phyloP scores from a whole-genome alignment of 1,140 invertebrate species.

The Hestina assimilis region DNA sequence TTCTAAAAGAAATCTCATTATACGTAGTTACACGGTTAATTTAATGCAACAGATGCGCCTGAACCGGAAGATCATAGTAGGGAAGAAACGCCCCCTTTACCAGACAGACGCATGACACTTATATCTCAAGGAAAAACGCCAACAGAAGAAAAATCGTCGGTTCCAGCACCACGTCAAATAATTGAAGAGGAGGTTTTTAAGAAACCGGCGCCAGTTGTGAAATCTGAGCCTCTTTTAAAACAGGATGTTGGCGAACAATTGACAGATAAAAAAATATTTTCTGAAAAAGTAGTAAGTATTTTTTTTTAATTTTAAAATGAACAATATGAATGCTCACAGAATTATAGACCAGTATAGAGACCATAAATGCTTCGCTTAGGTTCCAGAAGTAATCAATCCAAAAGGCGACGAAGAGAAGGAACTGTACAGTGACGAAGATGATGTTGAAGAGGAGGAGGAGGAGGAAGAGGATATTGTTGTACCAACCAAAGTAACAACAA shows the following conservation, averaged over 20 bases:
- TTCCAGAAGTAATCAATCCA: conserved; percentile 6
- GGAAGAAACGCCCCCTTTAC: conserved; percentile 47
- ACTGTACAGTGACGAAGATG: conserved; percentile 34
- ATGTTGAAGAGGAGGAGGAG: conserved; percentile 23
- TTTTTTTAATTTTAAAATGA: neutral
- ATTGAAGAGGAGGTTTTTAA: conserved; percentile 35
- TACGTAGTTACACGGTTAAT: conserved; percentile 12
- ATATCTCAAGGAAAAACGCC: conserved; percentile 36
- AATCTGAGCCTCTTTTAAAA: conserved; percentile 32
- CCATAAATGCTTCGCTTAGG: neutral
- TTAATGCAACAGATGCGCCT: conserved; percentile 51
- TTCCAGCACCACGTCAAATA: conserved; percentile 22
- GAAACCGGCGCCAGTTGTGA: conserved; percentile 28
- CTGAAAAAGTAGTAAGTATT: conserved; percentile 39
- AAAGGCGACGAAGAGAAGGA: conserved; percentile 27
- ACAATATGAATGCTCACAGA: neutral
- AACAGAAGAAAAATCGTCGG: conserved; percentile 13
- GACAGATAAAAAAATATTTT: conserved; percentile 20
- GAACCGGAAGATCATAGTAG: conserved; percentile 43
- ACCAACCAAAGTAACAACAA: conserved; percentile 6
- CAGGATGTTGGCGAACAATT: conserved; percentile 29
- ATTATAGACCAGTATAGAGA: neutral
- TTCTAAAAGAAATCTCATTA: too few species aligned
- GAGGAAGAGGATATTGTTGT: conserved; percentile 20
- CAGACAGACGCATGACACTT: conserved; percentile 61